Percentiles rank a stretch among this genome's conserved stretches.
Conservation (phyloP, 2,797 vertebrate species). For the Cryptoblepharus egeriae region DNA sequence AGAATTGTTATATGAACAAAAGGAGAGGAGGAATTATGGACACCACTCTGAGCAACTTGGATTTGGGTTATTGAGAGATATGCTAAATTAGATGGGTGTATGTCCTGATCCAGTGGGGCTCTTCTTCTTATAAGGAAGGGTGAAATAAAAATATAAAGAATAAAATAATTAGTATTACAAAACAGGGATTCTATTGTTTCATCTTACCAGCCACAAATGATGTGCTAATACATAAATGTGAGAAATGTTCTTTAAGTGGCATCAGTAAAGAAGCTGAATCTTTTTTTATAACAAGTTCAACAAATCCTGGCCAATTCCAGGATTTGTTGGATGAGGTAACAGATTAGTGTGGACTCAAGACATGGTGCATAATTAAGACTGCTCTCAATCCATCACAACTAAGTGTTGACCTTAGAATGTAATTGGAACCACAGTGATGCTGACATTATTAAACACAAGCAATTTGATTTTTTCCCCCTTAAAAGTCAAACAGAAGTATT, state of each 20-base stretch:
- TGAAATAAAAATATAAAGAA: too few relatives aligned
- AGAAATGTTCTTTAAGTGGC: not conserved
- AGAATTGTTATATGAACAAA: too few relatives aligned
- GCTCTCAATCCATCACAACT: slow-evolving; percentile 17
- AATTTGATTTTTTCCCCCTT: slow-evolving; percentile 4
- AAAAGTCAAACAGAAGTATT: slow-evolving; percentile 27
- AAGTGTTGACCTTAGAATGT: slow-evolving; percentile 5
- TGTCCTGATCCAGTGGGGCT: too few relatives aligned
- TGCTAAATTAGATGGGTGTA: too few relatives aligned
- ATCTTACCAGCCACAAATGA: not conserved
- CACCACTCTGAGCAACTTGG: too few relatives aligned
- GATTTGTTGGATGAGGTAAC: not conserved
- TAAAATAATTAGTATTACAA: not conserved
- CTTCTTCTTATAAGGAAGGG: too few relatives aligned
- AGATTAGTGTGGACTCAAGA: not conserved
- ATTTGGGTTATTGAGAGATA: too few relatives aligned
- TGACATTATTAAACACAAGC: slow-evolving; percentile 17
- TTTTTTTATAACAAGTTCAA: slow-evolving; percentile 10
- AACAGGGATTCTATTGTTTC: not conserved
- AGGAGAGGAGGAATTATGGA: too few relatives aligned
- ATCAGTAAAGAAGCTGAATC: not conserved
- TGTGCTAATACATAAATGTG: not conserved
- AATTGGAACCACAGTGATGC: slow-evolving; percentile 22
- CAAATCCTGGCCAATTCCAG: slow-evolving; percentile 3
- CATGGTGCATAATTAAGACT: slow-evolving; percentile 2